Evolutionary conservation across 2,888 invertebrate species (phyloP), one percentile per base, ranked within the genome.

Genomic region (Polietes domitor): DNA sequence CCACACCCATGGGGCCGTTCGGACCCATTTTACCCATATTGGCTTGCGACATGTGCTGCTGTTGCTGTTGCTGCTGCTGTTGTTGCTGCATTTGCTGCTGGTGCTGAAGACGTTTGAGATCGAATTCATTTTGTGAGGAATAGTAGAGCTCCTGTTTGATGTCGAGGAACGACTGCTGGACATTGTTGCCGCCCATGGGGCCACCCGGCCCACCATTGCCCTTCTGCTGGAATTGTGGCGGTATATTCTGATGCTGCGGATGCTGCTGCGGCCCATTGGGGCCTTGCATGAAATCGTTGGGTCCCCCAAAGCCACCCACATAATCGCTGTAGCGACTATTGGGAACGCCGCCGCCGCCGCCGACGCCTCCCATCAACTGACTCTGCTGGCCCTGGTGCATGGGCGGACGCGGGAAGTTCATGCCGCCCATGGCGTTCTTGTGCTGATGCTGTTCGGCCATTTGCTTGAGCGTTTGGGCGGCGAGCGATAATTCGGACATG

Each of bases 381-480:
- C 92, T 95, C 92, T 91, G 95, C 37, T 92, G 91, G 68, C 91
- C 91, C 28, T 92, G 91, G 87, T 91, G 91, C 83, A 86, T 87
- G 6, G 91, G 91, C 1, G 92, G 92, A 1, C 88, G 91, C 90
- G 93, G 94, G 90, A 94, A 94, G 70, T 89, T 92, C 92, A 95
- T 93, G 81, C 91, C 96, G 1, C 96, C 96, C 91, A 95, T 93
- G 87, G 95, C 95, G 86, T 94, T 95, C 91, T 96, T 96, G 92
- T 97, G 97, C 93, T 98, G 98, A 92, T 98, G 98, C 92, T 98
- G 98, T 91, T 98, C 98, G 50, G 98, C 98, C 98, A 98, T 98
- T 89, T 98, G 98, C 91, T 98, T 98, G 74, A 98, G 93, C 0
- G 98, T 98, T 93, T 98, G 98, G 70, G 98, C 98, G 0, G 98